Evolutionary conservation across 1,140 invertebrate genomes (phyloP), one percentile per base, ranked within the genome.

Genomic region (Psilanteris sp.): DNA sequence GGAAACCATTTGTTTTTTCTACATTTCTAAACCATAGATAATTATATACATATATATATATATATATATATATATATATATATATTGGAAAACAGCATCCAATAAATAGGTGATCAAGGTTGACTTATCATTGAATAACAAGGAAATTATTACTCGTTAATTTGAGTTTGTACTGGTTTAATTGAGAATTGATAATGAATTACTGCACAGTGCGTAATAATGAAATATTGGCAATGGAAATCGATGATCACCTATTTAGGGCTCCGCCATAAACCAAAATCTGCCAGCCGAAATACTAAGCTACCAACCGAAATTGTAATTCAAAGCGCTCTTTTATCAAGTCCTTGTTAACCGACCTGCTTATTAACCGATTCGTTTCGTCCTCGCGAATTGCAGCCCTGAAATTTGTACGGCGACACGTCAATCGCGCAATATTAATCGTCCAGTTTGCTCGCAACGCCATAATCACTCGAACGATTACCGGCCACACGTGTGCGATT

Each of bases 211-310:
- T n/a, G n/a, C n/a, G n/a, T n/a, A n/a, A n/a, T n/a, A n/a, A n/a
- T n/a, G n/a, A n/a, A n/a, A n/a, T n/a, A n/a, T n/a, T n/a, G n/a
- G n/a, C n/a, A n/a, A 22, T 57, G 2, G 3, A 43, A 62, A 57
- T 66, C 9, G 29, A 22, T 82, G 79, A 46, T 70, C 73, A 77
- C 77, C 77, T 52, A 81, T 80, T 83, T 81, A 85, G 81, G 81
- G 83, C 81, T 77, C 83, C 83, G 80, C 80, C 83, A 72, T 59
- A 73, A 37, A 54, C 77, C 77, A 66, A 77, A 70, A 68, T 27
- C 48, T 34, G n/a, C 5, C 22, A 36, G 31, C 11, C 1, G 2
- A 8, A 15, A n/a, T 34, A 2, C 8, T 34, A 8, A 11, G 13
- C 13, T n/a, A 4, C 13, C 20, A 13, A 20, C 6, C 39, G 15